phyloP scores from a whole-genome alignment of 2,113 vertebrate genomes.

The Osmerus mordax region DNA sequence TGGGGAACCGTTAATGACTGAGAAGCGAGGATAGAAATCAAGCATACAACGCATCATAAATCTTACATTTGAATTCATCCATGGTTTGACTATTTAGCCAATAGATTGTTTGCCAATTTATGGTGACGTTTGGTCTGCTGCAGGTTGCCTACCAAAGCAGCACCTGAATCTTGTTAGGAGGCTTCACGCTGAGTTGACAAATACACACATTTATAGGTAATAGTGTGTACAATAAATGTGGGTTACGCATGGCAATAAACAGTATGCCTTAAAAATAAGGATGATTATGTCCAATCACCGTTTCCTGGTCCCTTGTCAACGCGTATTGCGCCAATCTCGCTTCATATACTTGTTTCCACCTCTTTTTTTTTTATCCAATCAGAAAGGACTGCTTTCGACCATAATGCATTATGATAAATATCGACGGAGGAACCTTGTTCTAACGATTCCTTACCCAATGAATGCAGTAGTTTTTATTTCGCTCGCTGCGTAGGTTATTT shows the following conservation, averaged over 20 bases:
- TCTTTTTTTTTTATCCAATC: constrained; percentile 42
- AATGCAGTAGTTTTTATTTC: neutral
- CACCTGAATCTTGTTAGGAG: too few relatives aligned
- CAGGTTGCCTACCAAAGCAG: too few relatives aligned
- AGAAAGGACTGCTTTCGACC: constrained; percentile 6
- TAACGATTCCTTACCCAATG: constrained; percentile 14
- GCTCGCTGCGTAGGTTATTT: constrained; percentile 3
- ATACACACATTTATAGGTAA: too few relatives aligned
- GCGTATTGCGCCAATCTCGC: constrained; percentile 38
- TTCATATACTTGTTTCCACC: constrained; percentile 29
- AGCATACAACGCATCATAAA: neutral
- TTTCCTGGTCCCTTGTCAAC: neutral
- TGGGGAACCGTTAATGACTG: neutral
- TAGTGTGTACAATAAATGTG: neutral
- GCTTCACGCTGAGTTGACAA: too few relatives aligned
- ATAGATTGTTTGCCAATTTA: too few relatives aligned
- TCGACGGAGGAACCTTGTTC: constrained; percentile 22
- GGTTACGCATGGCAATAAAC: neutral
- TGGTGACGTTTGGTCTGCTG: too few relatives aligned
- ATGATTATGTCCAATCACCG: constrained; percentile 18
- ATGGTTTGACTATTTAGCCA: too few relatives aligned
- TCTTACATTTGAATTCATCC: too few relatives aligned
- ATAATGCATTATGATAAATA: neutral
- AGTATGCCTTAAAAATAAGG: neutral
- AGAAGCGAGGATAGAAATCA: neutral